These are phyloP conservation scores for Silvanus unidentatus DNA, from an alignment of 2,888 invertebrate genomes.

Conservation along the genomic window DNA sequence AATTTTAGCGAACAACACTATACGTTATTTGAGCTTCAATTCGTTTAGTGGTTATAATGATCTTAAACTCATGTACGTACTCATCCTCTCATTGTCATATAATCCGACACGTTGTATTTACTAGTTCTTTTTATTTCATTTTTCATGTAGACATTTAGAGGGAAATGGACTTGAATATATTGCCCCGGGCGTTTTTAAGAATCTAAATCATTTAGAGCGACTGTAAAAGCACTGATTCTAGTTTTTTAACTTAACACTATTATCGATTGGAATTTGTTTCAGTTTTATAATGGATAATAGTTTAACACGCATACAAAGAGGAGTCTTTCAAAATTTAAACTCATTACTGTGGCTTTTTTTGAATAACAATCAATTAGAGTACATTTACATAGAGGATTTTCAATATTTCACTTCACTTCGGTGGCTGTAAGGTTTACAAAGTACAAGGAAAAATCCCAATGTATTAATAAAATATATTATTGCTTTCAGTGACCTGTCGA, in stretches of 20 bases:
- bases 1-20: background rate
- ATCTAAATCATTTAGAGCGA: background rate
- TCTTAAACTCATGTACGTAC: background rate
- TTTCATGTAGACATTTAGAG: background rate
- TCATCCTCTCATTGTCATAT: background rate
- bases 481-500: background rate
- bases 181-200: background rate
- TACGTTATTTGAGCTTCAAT: background rate
- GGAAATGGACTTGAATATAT: background rate
- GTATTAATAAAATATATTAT: too few relatives aligned
- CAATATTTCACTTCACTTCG: background rate
- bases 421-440: background rate
- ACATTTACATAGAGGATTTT: background rate
- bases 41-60: background rate
- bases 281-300: conserved; percentile 1
- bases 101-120: too few relatives aligned
- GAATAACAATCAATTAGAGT: background rate
- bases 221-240: background rate
- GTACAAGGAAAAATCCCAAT: too few relatives aligned
- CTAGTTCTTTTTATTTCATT: background rate
- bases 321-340: background rate
- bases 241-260: background rate
- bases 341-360: background rate
- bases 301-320: background rate
- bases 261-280: background rate